Base-by-base conservation (phyloP, 2,888 invertebrate species). In the Muschampia plurimacula region DNA sequence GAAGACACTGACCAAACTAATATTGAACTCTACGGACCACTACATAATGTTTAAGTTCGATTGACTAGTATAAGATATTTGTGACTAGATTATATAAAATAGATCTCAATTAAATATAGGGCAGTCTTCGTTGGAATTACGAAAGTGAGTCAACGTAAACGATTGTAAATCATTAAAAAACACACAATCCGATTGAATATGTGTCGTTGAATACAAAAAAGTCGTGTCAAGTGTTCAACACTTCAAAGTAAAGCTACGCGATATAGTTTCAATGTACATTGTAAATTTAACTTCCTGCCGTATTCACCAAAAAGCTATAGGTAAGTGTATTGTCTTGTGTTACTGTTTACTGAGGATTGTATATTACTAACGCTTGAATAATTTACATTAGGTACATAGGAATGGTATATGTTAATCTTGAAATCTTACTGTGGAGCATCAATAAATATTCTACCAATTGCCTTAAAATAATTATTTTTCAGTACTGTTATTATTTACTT, bases 101-200 rank as follows among this genome's bases (percentile, higher is more conserved):
- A 93, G 90, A 91, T 92, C 86, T 92, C 91, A 92, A 92, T 92
- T 93, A 93, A 92, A 89, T 91, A 91, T 93, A 93, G 92, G 93
- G 92, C 93, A 94, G 93, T 93, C 93, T 93, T 93, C 86, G 90
- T 92, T 93, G 93, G 92, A 92, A 89, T 91, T 90, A 91, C 91
- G 90, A 91, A 89, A 90, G 86, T 90, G 85, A 85, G 85, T 88
- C 84, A 91, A 91, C 88, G 81, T 84, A 92, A 91, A 90, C 87
- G 81, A 86, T 88, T 90, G 88, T 89, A 89, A 90, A 90, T 82
- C 77, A 87, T 88, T 83, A 83, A 83, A 85, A 90, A 90, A 88
- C 90, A 85, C 89, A 84, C 86, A 88, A 89, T 81, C 85, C 83
- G 82, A 81, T 80, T 85, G 85, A 86, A 87, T 79, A 82, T 82